Conservation (phyloP, 2,888 invertebrate species). For the Drosophila incognita region DNA sequence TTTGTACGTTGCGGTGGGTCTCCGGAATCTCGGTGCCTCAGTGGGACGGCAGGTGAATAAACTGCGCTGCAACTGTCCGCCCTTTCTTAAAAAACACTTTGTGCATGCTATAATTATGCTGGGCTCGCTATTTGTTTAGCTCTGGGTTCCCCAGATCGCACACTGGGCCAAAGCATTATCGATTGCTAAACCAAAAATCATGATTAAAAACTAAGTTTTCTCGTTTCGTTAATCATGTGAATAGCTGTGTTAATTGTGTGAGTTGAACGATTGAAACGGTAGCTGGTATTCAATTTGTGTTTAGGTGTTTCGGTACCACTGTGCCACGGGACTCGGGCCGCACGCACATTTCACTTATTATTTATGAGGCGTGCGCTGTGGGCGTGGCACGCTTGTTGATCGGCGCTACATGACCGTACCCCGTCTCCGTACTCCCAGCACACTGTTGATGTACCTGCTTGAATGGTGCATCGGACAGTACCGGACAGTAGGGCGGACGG, state of each 20-base stretch:
- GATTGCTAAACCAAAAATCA: background rate
- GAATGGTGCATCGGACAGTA: background rate
- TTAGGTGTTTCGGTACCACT: constrained; percentile 32
- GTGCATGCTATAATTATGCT: constrained; percentile 80
- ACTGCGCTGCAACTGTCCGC: constrained; percentile 82
- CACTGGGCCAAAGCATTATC: constrained; percentile 27
- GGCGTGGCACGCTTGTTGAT: constrained; percentile 83
- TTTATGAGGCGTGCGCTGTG: constrained; percentile 84
- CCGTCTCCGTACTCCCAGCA: background rate
- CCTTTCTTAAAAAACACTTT: constrained; percentile 80
- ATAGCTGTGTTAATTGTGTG: background rate
- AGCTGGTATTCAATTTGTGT: constrained; percentile 1
- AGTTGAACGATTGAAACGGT: background rate
- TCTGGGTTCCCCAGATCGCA: constrained; percentile 28
- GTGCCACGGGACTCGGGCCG: constrained; percentile 43
- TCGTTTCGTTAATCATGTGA: background rate
- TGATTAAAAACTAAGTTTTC: background rate
- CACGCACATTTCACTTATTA: constrained; percentile 80
- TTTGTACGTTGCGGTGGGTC: constrained; percentile 53
- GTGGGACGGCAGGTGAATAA: constrained; percentile 81
- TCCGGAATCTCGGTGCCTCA: constrained; percentile 6
- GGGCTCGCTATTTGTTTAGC: constrained; percentile 82
- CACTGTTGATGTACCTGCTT: constrained; percentile 4
- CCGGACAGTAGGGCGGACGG: constrained; percentile 14
- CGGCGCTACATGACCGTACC: constrained; percentile 71